Evolutionary conservation across 1,140 invertebrate species (phyloP).

Genomic region (Eriocheir sinensis): DNA sequence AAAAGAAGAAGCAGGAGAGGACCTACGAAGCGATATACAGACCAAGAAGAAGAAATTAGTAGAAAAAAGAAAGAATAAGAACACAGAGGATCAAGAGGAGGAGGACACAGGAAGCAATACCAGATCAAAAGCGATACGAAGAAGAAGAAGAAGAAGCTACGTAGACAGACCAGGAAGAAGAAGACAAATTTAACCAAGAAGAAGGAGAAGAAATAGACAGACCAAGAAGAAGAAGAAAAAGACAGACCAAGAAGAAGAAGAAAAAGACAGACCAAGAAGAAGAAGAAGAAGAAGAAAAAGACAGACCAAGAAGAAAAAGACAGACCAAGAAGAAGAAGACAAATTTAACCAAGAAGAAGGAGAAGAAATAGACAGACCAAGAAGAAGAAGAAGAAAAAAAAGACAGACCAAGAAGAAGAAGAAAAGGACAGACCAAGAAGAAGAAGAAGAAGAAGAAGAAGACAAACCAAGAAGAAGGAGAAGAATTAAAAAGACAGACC

Average conservation of each 20-base stretch:
- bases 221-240: not conserved
- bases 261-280: not conserved
- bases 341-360: not conserved
- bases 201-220: not conserved
- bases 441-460: no score
- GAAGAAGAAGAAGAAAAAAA: no score
- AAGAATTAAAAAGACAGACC: no score
- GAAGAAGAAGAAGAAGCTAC: not conserved
- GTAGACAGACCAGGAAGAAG: not conserved
- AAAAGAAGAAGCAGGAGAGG: not conserved
- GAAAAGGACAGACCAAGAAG: no score
- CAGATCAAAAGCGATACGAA: not conserved
- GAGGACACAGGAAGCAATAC: not conserved
- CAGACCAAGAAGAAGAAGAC: not conserved
- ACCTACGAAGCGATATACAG: not conserved
- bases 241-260: not conserved
- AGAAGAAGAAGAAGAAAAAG: not conserved
- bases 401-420: no score
- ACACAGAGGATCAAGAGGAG: not conserved
- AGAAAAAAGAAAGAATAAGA: not conserved
- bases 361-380: not conserved
- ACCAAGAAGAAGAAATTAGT: not conserved
- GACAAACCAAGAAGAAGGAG: no score
- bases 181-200: not conserved
- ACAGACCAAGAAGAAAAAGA: not conserved